Base-by-base conservation (phyloP, 1,140 invertebrate genomes). In the Eriocheir sinensis region DNA sequence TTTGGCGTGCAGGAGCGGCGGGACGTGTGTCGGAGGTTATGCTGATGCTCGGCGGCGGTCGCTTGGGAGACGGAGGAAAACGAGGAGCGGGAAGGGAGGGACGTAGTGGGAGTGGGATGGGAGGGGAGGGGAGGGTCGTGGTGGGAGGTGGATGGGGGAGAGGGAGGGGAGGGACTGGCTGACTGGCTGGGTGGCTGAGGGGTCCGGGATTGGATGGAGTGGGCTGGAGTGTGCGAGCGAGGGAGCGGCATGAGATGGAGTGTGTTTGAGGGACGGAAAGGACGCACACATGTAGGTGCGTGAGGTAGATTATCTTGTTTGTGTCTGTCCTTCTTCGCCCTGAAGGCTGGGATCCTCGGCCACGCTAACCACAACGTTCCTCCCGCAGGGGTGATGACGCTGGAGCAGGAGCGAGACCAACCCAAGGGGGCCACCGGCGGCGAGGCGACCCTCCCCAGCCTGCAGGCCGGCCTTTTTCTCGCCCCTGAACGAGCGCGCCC, bases 351-450 rank as follows among this genome's bases (percentile, higher is more conserved):
- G 30, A 17, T 80, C 12, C 38, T 2, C 2, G 36, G 34, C 40
- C 40, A 21, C 40, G 12, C 44, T 32, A 92, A 85, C 8, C 4
- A 27, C 32, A 12, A 32, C 79, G 3, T 72, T 91, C 85, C 17
- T 40, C 34, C 34, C 44, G 0, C 80, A 94, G 94, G 94, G 94
- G 91, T 94, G 89, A 94, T 94, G 94, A 94, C 94, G 94, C 83
- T 94, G 94, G 94, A 94, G 81, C 94, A 94, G 83, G 94, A 94
- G 90, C 89, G 94, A n/a, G 94, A 94, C 36, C 89, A 94, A 36
- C 89, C 94, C 79, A 81, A 85, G 27, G 94, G 94, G 80, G 94
- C 94, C 21, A 91, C 94, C 30, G 94, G 89, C 21, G 93, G 94
- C 8, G 94, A 94, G 90, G 81, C 89, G 27, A 44, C 89, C 80